A percentile compares a stretch with the other conserved stretches of the same genome.
These are phyloP conservation scores for Agrilus planipennis DNA, from an alignment of 1,140 invertebrate species.

Conservation along the genomic window DNA sequence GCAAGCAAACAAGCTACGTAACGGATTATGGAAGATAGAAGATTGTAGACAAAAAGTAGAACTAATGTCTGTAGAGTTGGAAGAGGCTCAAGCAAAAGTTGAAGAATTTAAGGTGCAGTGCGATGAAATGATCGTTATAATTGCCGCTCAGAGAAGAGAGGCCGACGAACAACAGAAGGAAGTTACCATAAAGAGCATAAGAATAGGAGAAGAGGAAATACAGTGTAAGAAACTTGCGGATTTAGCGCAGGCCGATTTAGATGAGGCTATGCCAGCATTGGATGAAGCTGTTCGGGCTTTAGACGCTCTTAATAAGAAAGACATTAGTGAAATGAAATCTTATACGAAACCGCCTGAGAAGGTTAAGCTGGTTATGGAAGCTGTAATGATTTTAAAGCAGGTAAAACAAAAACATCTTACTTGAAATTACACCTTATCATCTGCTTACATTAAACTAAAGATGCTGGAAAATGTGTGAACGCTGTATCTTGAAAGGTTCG, in stretches of 20 bases:
- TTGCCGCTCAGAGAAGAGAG: constrained; percentile 63
- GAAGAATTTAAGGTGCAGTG: constrained; percentile 59
- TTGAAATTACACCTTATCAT: constrained; percentile 8
- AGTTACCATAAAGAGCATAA: constrained; percentile 50
- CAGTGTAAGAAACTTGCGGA: constrained; percentile 68
- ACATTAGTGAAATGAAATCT: constrained; percentile 78
- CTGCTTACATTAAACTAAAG: too few species aligned
- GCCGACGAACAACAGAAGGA: constrained; percentile 64
- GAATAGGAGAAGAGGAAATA: constrained; percentile 66
- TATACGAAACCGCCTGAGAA: constrained; percentile 70
- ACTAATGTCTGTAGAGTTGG: constrained; percentile 67
- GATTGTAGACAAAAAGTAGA: constrained; percentile 63
- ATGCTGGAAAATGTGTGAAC: too few species aligned
- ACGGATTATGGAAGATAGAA: constrained; percentile 67
- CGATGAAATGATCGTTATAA: constrained; percentile 60
- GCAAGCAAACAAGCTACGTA: constrained; percentile 58
- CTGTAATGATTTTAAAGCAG: constrained; percentile 71
- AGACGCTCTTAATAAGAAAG: constrained; percentile 72
- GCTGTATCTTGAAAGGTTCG: too few species aligned
- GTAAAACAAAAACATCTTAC: constrained; percentile 15
- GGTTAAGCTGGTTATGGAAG: constrained; percentile 82
- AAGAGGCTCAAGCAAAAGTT: constrained; percentile 61
- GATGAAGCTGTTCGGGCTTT: constrained; percentile 65
- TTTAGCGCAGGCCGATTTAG: constrained; percentile 65
- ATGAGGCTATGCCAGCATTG: constrained; percentile 71